Base-by-base conservation (phyloP, 2,888 invertebrate species). In the Gastracanthus pulcherrimus region DNA sequence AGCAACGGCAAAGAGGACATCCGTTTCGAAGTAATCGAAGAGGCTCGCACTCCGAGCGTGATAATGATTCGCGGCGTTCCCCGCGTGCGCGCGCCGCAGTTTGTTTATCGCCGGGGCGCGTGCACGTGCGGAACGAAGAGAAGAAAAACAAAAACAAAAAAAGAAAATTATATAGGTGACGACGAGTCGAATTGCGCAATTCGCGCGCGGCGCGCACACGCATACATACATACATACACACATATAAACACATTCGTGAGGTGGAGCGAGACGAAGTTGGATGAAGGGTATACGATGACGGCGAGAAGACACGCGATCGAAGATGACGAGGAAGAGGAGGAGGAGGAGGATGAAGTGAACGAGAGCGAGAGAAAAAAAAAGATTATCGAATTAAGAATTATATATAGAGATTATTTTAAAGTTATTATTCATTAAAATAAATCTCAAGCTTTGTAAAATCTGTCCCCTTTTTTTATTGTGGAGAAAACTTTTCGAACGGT, bases 401-500 rank as follows among this genome's bases (percentile, higher is more conserved):
- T 87, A 89, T 89, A 89, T 89, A 89, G 88, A 90, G 88, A 88
- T 90, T 90, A 90, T 90, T 90, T 90, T 89, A 88, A 90, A 89
- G 87, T 89, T 88, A 89, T 87, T 87, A 90, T 88, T 88, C 87
- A 88, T 87, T 89, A 86, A 89, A 90, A 90, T 90, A 90, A 90
- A 90, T 89, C 86, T 90, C 89, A 88, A 82, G 89, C 90, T 90
- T 90, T 90, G 86, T 90, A 90, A 88, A 82, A 62, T 78, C 76
- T 78, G 84, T 84, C 81, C n/a, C n/a, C 38, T 80, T 79, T 77
- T 48, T 66, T 82, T 69, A 67, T 78, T 78, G 58, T 62, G n/a
- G n/a, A n/a, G n/a, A n/a, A 71, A 69, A n/a, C 11, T 60, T 78
- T 78, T 70, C 38, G 19, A 48, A 48, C 29, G 29, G 16, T 64